Conservation (phyloP, 2,888 invertebrate genomes). For the Germaria angustata region DNA sequence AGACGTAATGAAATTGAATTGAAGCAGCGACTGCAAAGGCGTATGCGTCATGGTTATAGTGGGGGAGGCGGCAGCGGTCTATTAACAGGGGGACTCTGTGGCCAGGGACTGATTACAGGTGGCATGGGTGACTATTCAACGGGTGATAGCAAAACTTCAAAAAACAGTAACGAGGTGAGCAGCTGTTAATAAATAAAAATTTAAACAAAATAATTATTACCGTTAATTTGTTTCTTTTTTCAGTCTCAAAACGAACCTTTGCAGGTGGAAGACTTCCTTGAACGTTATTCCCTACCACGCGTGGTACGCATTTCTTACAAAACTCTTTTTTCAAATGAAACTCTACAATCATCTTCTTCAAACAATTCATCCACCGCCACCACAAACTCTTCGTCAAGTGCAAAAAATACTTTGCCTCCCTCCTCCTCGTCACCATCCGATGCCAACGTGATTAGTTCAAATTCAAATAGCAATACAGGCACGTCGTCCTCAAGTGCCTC, state of each 20-base stretch:
- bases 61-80: conserved; percentile 72
- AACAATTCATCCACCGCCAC: conserved; percentile 78
- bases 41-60: conserved; percentile 77
- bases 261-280: conserved; percentile 78
- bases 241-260: conserved; percentile 77
- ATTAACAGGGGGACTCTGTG: conserved; percentile 6
- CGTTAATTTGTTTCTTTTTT: conserved; percentile 25
- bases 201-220: neutral
- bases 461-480: conserved; percentile 64
- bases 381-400: conserved; percentile 72
- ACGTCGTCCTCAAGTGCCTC: conserved; percentile 66
- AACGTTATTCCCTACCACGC: conserved; percentile 78
- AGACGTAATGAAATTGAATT: conserved; percentile 80
- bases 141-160: conserved; percentile 80
- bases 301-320: conserved; percentile 77
- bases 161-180: conserved; percentile 79
- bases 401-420: conserved; percentile 58
- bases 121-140: conserved; percentile 77
- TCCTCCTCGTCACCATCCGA: conserved; percentile 37
- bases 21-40: conserved; percentile 77
- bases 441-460: conserved; percentile 50
- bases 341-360: conserved; percentile 79
- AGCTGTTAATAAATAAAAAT: neutral
- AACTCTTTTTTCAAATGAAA: conserved; percentile 77
- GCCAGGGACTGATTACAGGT: conserved; percentile 37